phyloP scores from a whole-genome alignment of 1,140 invertebrate species.

The Dermatophagoides farinae region DNA sequence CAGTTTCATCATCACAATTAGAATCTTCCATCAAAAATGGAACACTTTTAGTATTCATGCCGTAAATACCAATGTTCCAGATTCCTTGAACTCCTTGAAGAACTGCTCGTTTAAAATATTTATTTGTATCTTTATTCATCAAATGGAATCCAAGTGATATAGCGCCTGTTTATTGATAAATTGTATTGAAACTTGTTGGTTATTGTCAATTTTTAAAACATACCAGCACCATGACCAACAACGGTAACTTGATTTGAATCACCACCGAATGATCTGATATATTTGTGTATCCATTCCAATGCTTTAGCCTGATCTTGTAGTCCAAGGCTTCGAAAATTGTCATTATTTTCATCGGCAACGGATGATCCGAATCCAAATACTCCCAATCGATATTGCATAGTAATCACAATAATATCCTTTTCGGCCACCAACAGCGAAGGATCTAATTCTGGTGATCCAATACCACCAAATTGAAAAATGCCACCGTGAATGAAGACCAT shows the following conservation, averaged over 20 bases:
- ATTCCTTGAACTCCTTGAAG: slow-evolving; percentile 20
- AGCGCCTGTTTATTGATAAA: slow-evolving; percentile 21
- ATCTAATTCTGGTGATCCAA: slow-evolving; percentile 67
- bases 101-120: slow-evolving; percentile 24
- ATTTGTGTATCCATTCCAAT: slow-evolving; percentile 74
- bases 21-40: background rate
- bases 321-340: slow-evolving; percentile 35
- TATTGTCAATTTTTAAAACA: slow-evolving; percentile 38
- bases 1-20: background rate
- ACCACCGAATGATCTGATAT: slow-evolving; percentile 79
- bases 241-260: slow-evolving; percentile 81
- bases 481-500: slow-evolving; percentile 93
- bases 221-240: slow-evolving; percentile 69
- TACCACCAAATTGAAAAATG: slow-evolving; percentile 71
- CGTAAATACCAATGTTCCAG: slow-evolving; percentile 1
- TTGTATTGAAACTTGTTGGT: slow-evolving; percentile 18
- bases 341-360: slow-evolving; percentile 39
- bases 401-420: slow-evolving; percentile 79
- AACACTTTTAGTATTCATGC: background rate
- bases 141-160: slow-evolving; percentile 24
- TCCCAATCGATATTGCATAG: slow-evolving; percentile 81
- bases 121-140: slow-evolving; percentile 21
- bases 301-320: slow-evolving; percentile 85
- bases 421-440: slow-evolving; percentile 61
- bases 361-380: slow-evolving; percentile 81